Evolutionary conservation across 2,797 vertebrate species (phyloP).

Genomic region (Scolopax bukidnonensis): DNA sequence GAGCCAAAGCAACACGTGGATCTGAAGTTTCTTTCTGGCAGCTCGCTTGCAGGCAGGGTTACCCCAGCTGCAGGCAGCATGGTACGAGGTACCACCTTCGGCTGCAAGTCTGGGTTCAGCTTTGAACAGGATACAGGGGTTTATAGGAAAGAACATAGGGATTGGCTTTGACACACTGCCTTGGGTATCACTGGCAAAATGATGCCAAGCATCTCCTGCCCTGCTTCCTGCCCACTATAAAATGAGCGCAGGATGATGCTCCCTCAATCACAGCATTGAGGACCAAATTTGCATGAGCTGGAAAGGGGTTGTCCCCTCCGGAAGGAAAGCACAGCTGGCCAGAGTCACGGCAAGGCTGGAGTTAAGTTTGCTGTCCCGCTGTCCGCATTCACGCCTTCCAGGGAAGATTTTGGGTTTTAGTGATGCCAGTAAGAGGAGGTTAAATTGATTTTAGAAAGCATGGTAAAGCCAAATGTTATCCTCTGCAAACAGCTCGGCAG

Average conservation of each 20-base stretch:
- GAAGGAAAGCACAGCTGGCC: not conserved
- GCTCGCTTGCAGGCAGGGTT: not conserved
- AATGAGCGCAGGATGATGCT: not conserved
- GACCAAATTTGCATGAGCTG: not conserved
- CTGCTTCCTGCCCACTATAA: not conserved
- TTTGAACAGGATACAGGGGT: not conserved
- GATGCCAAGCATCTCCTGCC: not conserved
- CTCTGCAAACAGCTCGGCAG: not conserved
- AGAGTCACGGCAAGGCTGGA: not conserved
- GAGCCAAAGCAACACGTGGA: not conserved
- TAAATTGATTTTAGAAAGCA: not conserved
- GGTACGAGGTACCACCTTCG: not conserved
- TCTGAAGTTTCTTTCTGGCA: not conserved
- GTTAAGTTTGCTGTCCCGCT: not conserved
- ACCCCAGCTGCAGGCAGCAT: not conserved
- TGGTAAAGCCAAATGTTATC: not conserved
- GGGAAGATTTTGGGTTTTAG: not conserved
- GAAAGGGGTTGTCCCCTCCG: not conserved
- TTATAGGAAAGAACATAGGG: rapidly evolving
- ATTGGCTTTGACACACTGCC: not conserved
- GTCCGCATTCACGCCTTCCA: not conserved
- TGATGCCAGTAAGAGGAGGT: not conserved
- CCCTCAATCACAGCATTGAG: not conserved
- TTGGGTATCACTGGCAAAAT: not conserved
- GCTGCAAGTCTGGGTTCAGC: rapidly evolving